Conservation (phyloP, 2,888 invertebrate genomes). For the Macrosiphum euphorbiae region DNA sequence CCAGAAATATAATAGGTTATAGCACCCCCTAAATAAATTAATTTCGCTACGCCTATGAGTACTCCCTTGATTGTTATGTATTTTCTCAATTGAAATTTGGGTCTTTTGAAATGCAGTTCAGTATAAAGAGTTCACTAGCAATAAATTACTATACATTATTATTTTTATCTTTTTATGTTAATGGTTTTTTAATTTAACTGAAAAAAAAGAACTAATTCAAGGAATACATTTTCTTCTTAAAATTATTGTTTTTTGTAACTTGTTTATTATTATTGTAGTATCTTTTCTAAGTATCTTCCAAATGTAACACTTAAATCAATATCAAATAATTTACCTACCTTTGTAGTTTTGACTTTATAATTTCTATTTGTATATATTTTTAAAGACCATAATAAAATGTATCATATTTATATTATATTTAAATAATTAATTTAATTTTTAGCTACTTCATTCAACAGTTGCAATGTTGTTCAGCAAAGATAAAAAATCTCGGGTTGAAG, state of each 20-base stretch:
- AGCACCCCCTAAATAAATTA: too few species aligned
- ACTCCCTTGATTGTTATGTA: neutral
- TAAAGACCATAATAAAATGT: neutral
- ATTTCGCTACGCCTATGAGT: neutral
- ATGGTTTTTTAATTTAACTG: too few species aligned
- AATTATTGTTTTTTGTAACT: neutral
- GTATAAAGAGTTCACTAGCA: neutral
- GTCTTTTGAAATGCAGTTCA: neutral
- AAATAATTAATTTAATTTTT: slow-evolving; percentile 9
- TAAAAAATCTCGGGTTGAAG: slow-evolving; percentile 38
- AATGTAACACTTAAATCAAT: neutral
- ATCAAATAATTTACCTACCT: neutral
- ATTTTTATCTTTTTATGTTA: neutral
- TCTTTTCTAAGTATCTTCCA: neutral
- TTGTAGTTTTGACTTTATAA: neutral
- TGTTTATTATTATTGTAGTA: neutral
- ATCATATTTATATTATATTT: neutral
- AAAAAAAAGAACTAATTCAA: neutral
- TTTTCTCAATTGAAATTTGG: neutral
- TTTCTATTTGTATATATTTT: neutral
- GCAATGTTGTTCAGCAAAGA: slow-evolving; percentile 53
- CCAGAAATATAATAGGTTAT: too few species aligned
- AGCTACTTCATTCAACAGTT: slow-evolving; percentile 57
- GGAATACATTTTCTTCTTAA: neutral
- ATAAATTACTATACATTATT: neutral